Percentiles rank a stretch among this genome's conserved stretches.
phyloP scores from a whole-genome alignment of 2,113 vertebrate genomes.

The Lycocorax pyrrhopterus region DNA sequence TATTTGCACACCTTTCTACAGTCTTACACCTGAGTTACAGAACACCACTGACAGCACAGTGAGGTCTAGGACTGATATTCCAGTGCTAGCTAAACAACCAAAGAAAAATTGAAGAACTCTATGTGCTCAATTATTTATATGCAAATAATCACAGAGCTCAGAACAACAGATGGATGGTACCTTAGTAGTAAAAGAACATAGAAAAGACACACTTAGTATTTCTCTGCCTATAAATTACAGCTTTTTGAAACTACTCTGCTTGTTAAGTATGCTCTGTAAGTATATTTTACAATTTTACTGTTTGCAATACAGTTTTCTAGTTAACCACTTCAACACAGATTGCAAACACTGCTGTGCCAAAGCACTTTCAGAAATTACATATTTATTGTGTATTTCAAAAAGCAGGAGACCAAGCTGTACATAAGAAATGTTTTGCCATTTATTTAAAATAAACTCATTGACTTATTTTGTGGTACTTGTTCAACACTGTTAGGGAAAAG shows the following conservation, averaged over 20 bases:
- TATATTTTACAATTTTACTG: background rate
- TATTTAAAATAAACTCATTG: background rate
- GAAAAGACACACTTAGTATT: background rate
- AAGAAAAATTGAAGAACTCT: background rate
- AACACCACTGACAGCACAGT: background rate
- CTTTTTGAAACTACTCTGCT: background rate
- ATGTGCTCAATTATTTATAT: background rate
- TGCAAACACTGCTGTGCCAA: background rate
- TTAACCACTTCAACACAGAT: background rate
- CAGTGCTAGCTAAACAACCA: background rate
- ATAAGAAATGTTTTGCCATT: background rate
- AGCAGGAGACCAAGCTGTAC: background rate
- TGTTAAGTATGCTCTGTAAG: background rate
- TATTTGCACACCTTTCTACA: background rate
- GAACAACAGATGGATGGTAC: background rate
- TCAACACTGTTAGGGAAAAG: background rate
- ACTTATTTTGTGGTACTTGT: background rate
- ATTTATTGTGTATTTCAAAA: constrained; percentile 14
- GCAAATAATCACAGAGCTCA: background rate
- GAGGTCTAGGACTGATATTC: background rate
- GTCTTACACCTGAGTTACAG: background rate
- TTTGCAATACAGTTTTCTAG: constrained; percentile 5
- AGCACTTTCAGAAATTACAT: constrained; percentile 1
- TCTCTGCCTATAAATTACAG: background rate
- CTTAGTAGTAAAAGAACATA: background rate